Percentiles rank a stretch among this genome's conserved stretches.
phyloP scores from a whole-genome alignment of 2,113 vertebrate species.

The Lepidothrix coronata region DNA sequence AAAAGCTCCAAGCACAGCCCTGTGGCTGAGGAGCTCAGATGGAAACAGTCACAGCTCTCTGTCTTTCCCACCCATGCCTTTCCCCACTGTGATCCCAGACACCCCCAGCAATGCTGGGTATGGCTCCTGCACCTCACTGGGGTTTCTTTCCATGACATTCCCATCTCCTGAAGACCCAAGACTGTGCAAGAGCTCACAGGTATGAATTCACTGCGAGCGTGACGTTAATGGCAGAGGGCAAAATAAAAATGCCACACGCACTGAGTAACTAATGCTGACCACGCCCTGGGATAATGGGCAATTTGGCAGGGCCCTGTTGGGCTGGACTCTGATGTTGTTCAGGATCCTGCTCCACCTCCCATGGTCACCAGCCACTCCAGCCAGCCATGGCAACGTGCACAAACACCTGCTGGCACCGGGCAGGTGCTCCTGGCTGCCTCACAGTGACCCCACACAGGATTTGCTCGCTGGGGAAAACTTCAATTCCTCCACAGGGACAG shows the following conservation, averaged over 20 bases:
- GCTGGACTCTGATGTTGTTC: background rate
- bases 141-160: background rate
- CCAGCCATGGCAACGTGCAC: background rate
- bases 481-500: background rate
- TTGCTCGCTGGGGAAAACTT: background rate
- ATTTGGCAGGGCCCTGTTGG: background rate
- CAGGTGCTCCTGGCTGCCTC: background rate
- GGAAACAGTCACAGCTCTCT: background rate
- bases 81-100: background rate
- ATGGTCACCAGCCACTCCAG: background rate
- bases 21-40: background rate
- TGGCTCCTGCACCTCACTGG: background rate
- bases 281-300: fast-evolving
- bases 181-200: fast-evolving
- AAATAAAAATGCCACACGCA: background rate
- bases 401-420: background rate
- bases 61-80: background rate
- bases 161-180: background rate
- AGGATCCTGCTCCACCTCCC: background rate
- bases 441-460: background rate
- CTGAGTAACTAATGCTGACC: background rate
- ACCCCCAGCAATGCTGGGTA: background rate
- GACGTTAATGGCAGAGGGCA: background rate
- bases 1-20: background rate
- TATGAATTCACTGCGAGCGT: fast-evolving